Percentiles rank a stretch among this genome's conserved stretches.
Evolutionary conservation across 2,113 vertebrate species (phyloP).

Genomic region (Xerus inauris): DNA sequence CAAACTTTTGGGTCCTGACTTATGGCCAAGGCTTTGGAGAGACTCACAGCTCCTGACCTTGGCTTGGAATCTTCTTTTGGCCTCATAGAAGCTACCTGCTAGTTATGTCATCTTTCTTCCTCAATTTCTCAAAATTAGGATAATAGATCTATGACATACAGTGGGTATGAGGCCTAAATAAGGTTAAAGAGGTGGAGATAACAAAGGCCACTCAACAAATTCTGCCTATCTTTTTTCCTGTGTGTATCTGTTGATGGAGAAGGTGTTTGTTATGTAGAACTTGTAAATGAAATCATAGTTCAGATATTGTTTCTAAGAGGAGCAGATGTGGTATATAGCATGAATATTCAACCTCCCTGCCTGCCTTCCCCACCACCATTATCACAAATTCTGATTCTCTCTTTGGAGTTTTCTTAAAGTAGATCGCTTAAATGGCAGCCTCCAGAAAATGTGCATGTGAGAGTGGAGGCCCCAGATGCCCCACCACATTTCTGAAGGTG

Average conservation of each 20-base stretch:
- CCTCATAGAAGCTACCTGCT: background rate
- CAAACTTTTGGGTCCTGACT: background rate
- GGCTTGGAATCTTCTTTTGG: background rate
- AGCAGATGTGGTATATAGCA: background rate
- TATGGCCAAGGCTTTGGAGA: background rate
- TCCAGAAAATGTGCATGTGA: background rate
- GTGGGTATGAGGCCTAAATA: background rate
- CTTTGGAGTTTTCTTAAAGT: constrained; percentile 15
- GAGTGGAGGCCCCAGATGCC: background rate
- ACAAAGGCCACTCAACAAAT: background rate
- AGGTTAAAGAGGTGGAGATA: background rate
- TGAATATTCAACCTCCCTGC: background rate
- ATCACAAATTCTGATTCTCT: background rate
- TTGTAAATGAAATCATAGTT: background rate
- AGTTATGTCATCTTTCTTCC: background rate
- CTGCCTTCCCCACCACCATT: background rate
- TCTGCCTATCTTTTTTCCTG: background rate
- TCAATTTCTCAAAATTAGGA: background rate
- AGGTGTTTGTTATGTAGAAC: background rate
- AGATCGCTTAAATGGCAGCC: background rate
- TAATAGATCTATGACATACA: background rate
- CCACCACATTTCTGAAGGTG: background rate
- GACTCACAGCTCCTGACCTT: background rate
- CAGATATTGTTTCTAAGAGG: background rate
- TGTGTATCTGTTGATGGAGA: background rate